Percentiles rank a stretch among this genome's conserved stretches.
These are phyloP conservation scores for Erythrolamprus reginae DNA, from an alignment of 2,113 vertebrate genomes.

Conservation along the genomic window DNA sequence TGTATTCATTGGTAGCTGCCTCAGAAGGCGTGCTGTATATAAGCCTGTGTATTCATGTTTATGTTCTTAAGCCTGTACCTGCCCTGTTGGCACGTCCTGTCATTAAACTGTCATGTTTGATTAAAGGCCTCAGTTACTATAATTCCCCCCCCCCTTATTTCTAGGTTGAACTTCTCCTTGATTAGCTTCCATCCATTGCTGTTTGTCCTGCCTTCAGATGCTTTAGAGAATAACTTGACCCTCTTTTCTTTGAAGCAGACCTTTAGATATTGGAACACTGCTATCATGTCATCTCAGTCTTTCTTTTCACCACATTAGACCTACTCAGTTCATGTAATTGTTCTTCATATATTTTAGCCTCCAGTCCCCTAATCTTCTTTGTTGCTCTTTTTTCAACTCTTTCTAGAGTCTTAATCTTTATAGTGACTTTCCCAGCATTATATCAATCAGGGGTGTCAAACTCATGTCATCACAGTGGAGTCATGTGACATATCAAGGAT, in stretches of 20 bases:
- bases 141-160: no score
- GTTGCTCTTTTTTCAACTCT: neutral
- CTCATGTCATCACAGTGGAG: no score
- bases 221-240: neutral
- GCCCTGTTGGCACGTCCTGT: no score
- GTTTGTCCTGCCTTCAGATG: neutral
- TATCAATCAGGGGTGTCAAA: neutral
- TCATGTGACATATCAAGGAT: no score
- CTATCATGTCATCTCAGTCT: neutral
- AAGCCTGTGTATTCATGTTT: no score
- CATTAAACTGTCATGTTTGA: no score
- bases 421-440: neutral
- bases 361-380: neutral
- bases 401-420: neutral
- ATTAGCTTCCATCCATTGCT: neutral
- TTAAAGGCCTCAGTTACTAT: no score
- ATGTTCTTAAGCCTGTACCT: no score
- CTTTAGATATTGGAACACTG: neutral
- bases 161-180: neutral
- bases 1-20: no score
- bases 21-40: no score
- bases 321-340: neutral
- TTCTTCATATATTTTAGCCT: neutral
- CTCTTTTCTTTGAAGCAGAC: neutral
- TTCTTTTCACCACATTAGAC: neutral